Percentiles rank a stretch among this genome's conserved stretches.
Conservation (phyloP, 2,113 vertebrate species). For the Perca fluviatilis region DNA sequence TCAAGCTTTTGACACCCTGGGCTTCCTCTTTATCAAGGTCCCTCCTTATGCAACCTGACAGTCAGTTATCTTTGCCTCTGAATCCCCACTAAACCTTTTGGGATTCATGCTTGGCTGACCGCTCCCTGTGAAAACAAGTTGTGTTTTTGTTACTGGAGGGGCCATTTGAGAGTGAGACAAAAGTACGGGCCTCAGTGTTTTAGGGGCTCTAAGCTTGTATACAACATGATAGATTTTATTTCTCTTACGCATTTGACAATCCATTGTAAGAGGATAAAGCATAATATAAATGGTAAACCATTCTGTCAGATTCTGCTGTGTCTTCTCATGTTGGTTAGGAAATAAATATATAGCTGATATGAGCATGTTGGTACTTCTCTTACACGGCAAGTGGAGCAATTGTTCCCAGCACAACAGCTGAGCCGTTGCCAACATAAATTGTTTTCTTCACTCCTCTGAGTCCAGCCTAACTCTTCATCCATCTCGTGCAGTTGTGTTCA, state of each 20-base stretch:
- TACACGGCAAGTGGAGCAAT: background rate
- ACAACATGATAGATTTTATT: background rate
- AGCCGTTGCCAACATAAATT: conserved; percentile 12
- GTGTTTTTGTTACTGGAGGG: conserved; percentile 12
- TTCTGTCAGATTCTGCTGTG: background rate
- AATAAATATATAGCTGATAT: background rate
- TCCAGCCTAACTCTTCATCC: conserved; percentile 39
- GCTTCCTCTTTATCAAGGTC: conserved; percentile 46
- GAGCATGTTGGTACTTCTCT: background rate
- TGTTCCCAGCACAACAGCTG: background rate
- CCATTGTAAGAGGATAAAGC: background rate
- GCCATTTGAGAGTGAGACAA: background rate
- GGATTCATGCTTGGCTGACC: conserved; percentile 48
- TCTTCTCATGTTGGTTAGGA: background rate
- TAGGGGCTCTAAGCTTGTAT: background rate
- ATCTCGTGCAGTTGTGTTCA: conserved; percentile 91
- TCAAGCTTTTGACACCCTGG: background rate
- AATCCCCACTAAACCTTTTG: conserved; percentile 31
- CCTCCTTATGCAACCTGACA: conserved; percentile 44
- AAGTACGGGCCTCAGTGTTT: background rate
- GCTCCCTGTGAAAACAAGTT: conserved; percentile 54
- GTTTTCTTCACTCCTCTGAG: background rate
- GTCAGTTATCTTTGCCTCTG: conserved; percentile 44
- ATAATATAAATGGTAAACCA: background rate
- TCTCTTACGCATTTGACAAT: background rate